Percentiles rank a stretch among this genome's conserved stretches.
These are phyloP conservation scores for Ctenosaura bakeri DNA, from an alignment of 2,797 vertebrate species.

Conservation along the genomic window DNA sequence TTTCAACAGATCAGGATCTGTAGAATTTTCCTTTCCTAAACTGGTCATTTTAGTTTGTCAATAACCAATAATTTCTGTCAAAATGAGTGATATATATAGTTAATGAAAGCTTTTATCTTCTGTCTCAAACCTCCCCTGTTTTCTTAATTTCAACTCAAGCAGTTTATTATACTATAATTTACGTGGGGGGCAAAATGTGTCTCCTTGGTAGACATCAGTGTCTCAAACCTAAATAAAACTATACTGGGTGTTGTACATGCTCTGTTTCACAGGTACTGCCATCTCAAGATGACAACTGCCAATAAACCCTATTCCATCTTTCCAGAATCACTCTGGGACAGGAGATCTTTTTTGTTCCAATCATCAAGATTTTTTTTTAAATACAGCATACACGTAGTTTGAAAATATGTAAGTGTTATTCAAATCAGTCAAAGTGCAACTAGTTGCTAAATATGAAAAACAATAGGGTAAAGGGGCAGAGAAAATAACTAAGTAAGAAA, in stretches of 20 bases:
- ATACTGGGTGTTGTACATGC: not conserved
- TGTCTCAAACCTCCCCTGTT: not conserved
- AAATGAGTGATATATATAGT: not conserved
- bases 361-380: not conserved
- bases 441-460: not conserved
- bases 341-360: not conserved
- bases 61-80: not conserved
- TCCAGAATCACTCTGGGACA: not conserved
- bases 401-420: not conserved
- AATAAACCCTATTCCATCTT: not conserved
- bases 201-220: not conserved
- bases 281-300: constrained; percentile 1
- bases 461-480: too few relatives aligned
- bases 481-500: not conserved
- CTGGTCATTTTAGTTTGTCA: not conserved
- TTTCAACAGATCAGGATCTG: constrained; percentile 9
- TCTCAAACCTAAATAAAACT: not conserved
- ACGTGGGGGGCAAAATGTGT: not conserved
- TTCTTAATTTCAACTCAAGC: not conserved
- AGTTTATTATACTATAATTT: not conserved
- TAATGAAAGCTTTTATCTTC: not conserved
- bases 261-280: not conserved
- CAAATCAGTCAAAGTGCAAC: not conserved
- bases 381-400: not conserved
- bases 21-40: not conserved